Conservation (phyloP, 2,113 vertebrate species). For the Oxyruncus cristatus region DNA sequence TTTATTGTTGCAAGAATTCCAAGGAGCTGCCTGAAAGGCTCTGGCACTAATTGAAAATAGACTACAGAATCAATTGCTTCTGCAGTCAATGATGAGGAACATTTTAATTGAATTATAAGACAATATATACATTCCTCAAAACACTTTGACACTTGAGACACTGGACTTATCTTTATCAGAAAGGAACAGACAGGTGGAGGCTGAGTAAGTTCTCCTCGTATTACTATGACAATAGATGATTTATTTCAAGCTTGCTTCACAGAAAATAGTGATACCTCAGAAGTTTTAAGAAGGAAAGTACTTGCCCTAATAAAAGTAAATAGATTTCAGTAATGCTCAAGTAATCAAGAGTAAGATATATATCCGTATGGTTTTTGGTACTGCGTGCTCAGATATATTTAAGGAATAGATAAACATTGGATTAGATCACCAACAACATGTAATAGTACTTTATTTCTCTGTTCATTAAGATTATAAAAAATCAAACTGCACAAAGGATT, state of each 20-base stretch:
- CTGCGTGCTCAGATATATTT: neutral
- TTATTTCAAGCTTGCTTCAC: neutral
- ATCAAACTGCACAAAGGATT: neutral
- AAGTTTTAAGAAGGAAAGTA: neutral
- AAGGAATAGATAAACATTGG: neutral
- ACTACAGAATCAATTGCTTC: constrained; percentile 36
- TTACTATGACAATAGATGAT: neutral
- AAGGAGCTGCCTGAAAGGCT: constrained; percentile 29
- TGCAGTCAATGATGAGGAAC: constrained; percentile 47
- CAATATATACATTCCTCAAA: constrained; percentile 43
- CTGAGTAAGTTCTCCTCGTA: neutral
- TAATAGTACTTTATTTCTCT: neutral
- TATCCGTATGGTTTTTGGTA: neutral
- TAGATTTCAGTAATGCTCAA: neutral
- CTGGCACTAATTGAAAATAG: constrained; percentile 44
- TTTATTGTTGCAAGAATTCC: constrained; percentile 36
- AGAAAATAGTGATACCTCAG: neutral
- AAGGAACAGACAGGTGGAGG: neutral
- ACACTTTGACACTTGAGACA: constrained; percentile 14
- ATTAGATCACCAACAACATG: neutral
- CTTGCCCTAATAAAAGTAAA: neutral
- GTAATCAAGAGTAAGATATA: neutral
- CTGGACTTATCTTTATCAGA: neutral
- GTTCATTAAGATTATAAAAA: neutral
- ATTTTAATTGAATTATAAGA: constrained; percentile 59